These are phyloP conservation scores for Corythaeola cristata DNA, from an alignment of 2,113 vertebrate genomes.

Conservation along the genomic window DNA sequence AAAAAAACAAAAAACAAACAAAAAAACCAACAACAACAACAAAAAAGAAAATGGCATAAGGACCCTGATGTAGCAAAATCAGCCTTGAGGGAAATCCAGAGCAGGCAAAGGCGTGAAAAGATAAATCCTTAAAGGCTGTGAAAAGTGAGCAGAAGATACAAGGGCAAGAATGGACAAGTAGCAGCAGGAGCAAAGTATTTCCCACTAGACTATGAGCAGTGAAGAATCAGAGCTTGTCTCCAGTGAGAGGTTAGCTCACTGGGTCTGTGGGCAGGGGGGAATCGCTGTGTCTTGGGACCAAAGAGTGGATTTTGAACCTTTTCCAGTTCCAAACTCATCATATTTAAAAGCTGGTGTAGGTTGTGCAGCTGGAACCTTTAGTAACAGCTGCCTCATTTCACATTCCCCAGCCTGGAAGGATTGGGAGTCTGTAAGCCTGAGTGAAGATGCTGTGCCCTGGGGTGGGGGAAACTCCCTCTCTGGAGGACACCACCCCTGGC, in stretches of 20 bases:
- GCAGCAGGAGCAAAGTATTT: slow-evolving; percentile 51
- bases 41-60: background rate
- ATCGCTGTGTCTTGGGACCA: background rate
- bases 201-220: background rate
- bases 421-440: background rate
- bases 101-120: slow-evolving; percentile 62
- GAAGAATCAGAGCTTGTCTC: background rate
- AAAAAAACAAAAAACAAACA: background rate
- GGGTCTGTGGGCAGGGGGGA: background rate
- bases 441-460: background rate
- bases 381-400: background rate
- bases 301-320: background rate
- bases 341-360: background rate
- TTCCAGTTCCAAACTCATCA: background rate
- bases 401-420: background rate
- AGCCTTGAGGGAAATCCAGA: slow-evolving; percentile 62
- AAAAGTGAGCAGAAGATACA: slow-evolving; percentile 53
- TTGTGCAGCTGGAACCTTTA: background rate
- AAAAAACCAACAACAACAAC: too few species aligned
- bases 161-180: slow-evolving; percentile 58
- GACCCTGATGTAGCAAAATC: slow-evolving; percentile 12
- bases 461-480: background rate
- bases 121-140: slow-evolving; percentile 55
- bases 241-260: background rate
- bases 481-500: background rate